Conservation (phyloP, 2,888 invertebrate genomes). For the Phymatocera aterrima region DNA sequence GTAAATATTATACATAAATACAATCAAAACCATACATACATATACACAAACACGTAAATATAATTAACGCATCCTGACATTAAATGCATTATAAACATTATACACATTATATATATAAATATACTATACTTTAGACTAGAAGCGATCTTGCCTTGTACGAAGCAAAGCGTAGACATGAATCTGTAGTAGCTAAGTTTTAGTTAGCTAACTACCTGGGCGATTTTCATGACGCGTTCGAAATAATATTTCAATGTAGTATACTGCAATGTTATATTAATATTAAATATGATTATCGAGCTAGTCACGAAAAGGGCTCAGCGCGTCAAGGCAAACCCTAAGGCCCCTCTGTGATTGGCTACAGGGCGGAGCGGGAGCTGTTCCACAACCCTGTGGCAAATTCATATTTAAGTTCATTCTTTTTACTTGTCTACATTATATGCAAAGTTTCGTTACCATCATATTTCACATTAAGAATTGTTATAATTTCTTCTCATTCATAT, state of each 20-base stretch:
- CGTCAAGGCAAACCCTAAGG: slow-evolving; percentile 47
- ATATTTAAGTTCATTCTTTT: slow-evolving; percentile 46
- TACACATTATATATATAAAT: slow-evolving; percentile 2
- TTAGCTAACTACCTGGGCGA: slow-evolving; percentile 47
- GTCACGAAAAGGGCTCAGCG: slow-evolving; percentile 38
- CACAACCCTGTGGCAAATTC: slow-evolving; percentile 48
- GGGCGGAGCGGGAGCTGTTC: slow-evolving; percentile 49
- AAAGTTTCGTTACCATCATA: background rate
- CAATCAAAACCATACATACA: slow-evolving; percentile 11
- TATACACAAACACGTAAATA: background rate
- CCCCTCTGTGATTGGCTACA: slow-evolving; percentile 49
- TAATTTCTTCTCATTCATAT: background rate
- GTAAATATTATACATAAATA: slow-evolving; percentile 27
- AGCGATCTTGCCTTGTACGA: slow-evolving; percentile 49
- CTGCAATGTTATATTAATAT: background rate
- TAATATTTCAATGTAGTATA: too few species aligned
- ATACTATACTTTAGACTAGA: slow-evolving; percentile 47
- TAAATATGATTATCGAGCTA: slow-evolving; percentile 13
- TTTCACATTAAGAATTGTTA: background rate
- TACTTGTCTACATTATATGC: slow-evolving; percentile 28
- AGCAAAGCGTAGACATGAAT: slow-evolving; percentile 52
- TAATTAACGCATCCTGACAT: slow-evolving; percentile 36
- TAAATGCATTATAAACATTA: background rate
- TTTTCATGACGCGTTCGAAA: slow-evolving; percentile 36
- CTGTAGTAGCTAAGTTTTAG: slow-evolving; percentile 50